Conservation (phyloP, 2,797 vertebrate genomes). For the Eptatretus atami region DNA sequence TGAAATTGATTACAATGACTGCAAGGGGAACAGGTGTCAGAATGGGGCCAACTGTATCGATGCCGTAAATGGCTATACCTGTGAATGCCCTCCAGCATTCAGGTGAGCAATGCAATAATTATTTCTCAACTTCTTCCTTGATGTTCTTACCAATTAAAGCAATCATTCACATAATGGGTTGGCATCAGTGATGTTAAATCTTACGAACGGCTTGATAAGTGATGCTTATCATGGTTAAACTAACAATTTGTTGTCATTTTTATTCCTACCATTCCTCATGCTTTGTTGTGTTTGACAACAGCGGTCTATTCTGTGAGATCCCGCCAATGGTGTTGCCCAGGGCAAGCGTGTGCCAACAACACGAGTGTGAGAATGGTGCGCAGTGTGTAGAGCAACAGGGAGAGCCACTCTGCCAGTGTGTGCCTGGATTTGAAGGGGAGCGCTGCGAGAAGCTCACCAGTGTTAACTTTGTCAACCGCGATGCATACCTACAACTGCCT, state of each 20-base stretch:
- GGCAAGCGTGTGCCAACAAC: constrained; percentile 74
- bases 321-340: constrained; percentile 83
- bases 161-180: no score
- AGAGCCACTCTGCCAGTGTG: constrained; percentile 60
- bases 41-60: constrained; percentile 67
- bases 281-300: constrained; percentile 13
- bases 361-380: constrained; percentile 64
- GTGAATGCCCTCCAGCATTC: constrained; percentile 57
- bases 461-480: constrained; percentile 64
- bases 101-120: constrained; percentile 23
- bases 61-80: constrained; percentile 64
- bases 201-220: no score
- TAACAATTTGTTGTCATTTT: no score
- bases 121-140: background rate
- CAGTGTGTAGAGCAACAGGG: constrained; percentile 43
- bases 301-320: constrained; percentile 74
- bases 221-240: no score
- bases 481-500: constrained; percentile 64
- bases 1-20: constrained; percentile 56
- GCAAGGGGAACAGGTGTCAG: constrained; percentile 74
- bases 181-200: no score
- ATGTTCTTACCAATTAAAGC: no score
- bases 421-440: constrained; percentile 57
- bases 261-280: no score
- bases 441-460: constrained; percentile 61